phyloP scores from a whole-genome alignment of 2,888 invertebrate genomes.

The Octonoba sinensis region DNA sequence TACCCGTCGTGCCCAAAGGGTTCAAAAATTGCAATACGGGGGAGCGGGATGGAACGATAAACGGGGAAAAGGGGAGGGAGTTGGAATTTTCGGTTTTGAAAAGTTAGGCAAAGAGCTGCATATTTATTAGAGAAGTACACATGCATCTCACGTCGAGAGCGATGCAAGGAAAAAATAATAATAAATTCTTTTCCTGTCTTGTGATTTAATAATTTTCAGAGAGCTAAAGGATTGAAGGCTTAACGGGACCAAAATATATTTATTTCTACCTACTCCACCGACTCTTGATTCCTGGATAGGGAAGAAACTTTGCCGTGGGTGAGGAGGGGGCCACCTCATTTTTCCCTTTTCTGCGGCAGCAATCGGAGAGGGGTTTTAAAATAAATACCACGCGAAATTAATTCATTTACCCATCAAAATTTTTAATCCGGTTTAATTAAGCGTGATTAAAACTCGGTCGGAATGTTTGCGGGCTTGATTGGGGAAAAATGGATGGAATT shows the following conservation, averaged over 20 bases:
- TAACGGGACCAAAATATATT: constrained; percentile 54
- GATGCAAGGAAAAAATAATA: constrained; percentile 10
- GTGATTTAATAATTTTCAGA: constrained; percentile 62
- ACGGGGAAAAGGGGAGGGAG: constrained; percentile 3
- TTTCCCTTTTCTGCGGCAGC: neutral
- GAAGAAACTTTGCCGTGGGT: constrained; percentile 9
- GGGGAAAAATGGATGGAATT: constrained; percentile 16
- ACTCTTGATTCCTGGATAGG: constrained; percentile 32
- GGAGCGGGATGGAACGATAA: constrained; percentile 19
- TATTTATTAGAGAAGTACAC: constrained; percentile 60
- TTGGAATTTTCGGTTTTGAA: constrained; percentile 53
- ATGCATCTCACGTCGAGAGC: constrained; percentile 20
- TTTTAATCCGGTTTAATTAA: constrained; percentile 63
- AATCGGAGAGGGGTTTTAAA: constrained; percentile 50
- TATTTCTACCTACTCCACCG: constrained; percentile 38
- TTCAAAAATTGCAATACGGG: constrained; percentile 57
- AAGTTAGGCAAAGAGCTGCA: constrained; percentile 52
- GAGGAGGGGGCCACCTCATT: neutral
- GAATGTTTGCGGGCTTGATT: constrained; percentile 28
- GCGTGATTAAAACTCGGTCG: constrained; percentile 45
- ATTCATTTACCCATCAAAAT: constrained; percentile 62
- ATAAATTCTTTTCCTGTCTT: constrained; percentile 46
- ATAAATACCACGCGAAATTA: constrained; percentile 55
- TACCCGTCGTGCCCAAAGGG: constrained; percentile 56
- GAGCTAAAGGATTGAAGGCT: constrained; percentile 31